These are phyloP conservation scores for Zhuqinia jingwanae DNA, from an alignment of 2,888 invertebrate species.

Conservation along the genomic window DNA sequence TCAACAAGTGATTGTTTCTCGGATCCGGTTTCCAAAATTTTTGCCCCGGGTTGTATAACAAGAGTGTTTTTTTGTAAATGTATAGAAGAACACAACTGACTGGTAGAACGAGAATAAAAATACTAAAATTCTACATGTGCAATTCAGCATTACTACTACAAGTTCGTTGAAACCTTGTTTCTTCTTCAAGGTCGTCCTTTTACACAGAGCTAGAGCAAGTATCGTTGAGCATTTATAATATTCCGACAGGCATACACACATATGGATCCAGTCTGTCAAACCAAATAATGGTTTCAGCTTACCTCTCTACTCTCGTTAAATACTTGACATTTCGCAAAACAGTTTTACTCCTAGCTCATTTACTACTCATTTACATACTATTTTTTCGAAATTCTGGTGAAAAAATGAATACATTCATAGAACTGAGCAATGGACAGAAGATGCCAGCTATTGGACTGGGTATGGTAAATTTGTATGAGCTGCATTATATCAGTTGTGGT, in stretches of 20 bases:
- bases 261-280: no score
- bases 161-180: not conserved
- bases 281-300: no score
- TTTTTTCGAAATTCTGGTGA: not conserved
- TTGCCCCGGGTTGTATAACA: no score
- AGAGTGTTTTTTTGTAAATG: no score
- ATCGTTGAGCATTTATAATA: not conserved
- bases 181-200: not conserved
- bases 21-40: no score
- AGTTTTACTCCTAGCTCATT: constrained; percentile 26
- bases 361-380: not conserved
- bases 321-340: constrained; percentile 3
- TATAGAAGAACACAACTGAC: not conserved
- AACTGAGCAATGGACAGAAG: constrained; percentile 75
- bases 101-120: no score
- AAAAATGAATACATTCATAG: constrained; percentile 56
- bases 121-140: no score
- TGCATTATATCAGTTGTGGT: not conserved
- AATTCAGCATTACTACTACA: no score
- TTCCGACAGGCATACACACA: no score
- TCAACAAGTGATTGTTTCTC: no score
- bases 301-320: not conserved
- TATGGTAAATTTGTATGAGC: constrained; percentile 25
- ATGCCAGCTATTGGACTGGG: constrained; percentile 79
- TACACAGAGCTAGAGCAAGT: not conserved